Evolutionary conservation across 2,888 invertebrate genomes (phyloP).

Genomic region (Dynastes tityus): DNA sequence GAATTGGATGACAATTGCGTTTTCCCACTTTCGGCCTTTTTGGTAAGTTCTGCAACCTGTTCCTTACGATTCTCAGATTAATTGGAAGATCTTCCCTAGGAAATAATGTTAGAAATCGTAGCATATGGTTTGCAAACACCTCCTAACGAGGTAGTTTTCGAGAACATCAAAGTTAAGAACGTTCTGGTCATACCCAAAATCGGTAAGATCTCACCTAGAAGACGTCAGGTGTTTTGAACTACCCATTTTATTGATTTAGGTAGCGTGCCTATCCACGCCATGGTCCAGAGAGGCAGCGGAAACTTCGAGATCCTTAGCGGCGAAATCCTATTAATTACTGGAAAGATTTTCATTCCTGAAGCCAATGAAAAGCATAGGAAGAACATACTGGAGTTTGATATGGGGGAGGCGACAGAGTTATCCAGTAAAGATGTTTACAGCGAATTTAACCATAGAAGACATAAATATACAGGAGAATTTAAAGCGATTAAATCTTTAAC

Average conservation of each 20-base stretch:
- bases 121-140: slow-evolving; percentile 49
- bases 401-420: slow-evolving; percentile 71
- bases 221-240: background rate
- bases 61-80: background rate
- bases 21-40: slow-evolving; percentile 64
- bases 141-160: slow-evolving; percentile 65
- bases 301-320: slow-evolving; percentile 70
- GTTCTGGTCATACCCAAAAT: slow-evolving; percentile 63
- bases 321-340: slow-evolving; percentile 80
- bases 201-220: slow-evolving; percentile 54
- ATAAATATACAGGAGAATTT: slow-evolving; percentile 70
- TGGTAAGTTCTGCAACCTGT: slow-evolving; percentile 59
- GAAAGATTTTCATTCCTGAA: slow-evolving; percentile 76
- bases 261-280: slow-evolving; percentile 67
- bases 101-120: slow-evolving; percentile 54
- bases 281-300: slow-evolving; percentile 69
- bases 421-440: slow-evolving; percentile 80
- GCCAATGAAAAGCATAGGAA: slow-evolving; percentile 74
- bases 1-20: slow-evolving; percentile 65
- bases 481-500: slow-evolving; percentile 63
- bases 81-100: slow-evolving; percentile 47
- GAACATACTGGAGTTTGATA: slow-evolving; percentile 69
- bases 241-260: slow-evolving; percentile 53
- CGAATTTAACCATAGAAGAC: slow-evolving; percentile 81
- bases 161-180: slow-evolving; percentile 67